Percentiles rank a stretch among this genome's conserved stretches.
phyloP scores from a whole-genome alignment of 2,888 invertebrate genomes.

The Folsomia candida region DNA sequence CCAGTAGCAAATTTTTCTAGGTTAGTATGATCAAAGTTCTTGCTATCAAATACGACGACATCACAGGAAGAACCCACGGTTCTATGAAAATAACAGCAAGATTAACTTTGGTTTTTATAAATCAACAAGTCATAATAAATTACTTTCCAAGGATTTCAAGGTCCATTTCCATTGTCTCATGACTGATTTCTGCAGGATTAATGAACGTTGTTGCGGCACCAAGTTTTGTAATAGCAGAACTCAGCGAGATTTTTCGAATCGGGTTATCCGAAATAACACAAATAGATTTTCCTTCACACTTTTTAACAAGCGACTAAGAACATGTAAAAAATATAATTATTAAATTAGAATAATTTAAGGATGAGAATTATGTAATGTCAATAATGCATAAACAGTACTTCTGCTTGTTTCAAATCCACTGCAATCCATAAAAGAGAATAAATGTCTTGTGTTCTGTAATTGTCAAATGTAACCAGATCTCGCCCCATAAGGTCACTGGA shows the following conservation, averaged over 20 bases:
- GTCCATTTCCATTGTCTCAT: neutral
- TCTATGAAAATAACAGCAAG: constrained; percentile 12
- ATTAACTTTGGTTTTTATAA: neutral
- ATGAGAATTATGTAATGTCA: neutral
- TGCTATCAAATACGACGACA: constrained; percentile 33
- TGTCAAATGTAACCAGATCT: constrained; percentile 42
- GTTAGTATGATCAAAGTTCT: constrained; percentile 25
- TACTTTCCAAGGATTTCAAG: constrained; percentile 40
- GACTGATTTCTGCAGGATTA: constrained; percentile 20
- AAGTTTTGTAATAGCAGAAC: constrained; percentile 29
- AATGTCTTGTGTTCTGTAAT: constrained; percentile 39
- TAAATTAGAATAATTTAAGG: neutral
- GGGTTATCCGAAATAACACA: constrained; percentile 29
- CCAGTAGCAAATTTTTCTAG: constrained; percentile 36
- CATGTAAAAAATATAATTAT: too few relatives aligned
- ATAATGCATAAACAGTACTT: too few relatives aligned
- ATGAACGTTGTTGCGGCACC: constrained; percentile 30
- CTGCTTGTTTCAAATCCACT: constrained; percentile 36
- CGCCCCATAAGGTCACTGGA: constrained; percentile 30
- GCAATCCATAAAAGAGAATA: constrained; percentile 46
- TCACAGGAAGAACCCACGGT: constrained; percentile 28
- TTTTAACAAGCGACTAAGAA: neutral
- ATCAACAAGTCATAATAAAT: neutral
- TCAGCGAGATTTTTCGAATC: constrained; percentile 33
- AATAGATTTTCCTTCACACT: constrained; percentile 13